Evolutionary conservation across 2,113 vertebrate genomes (phyloP), one percentile per base, ranked within the genome.

Genomic region (Alexandromys fortis): DNA sequence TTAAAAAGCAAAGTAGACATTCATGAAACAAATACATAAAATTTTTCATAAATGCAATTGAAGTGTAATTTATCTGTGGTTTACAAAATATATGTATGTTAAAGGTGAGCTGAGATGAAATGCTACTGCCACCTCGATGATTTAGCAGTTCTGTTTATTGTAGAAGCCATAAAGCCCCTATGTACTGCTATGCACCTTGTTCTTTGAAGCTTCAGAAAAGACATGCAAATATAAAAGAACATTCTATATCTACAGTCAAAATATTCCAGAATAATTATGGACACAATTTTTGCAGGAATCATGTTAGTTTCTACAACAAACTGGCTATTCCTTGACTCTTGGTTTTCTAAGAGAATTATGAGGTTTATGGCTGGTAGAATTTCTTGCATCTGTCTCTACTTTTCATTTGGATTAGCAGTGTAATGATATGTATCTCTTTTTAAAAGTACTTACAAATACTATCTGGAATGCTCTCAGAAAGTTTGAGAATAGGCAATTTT

Each of bases 381-480:
- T 30, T 52, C 2, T 83, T 3, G 1, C 21, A 68, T 4, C 12
- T 49, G 33, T 0, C 12, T n/a, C 2, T 24, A 0, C 12, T 67
- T 72, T 78, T 49, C 3, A 1, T 73, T 78, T n/a, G 49, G 17
- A 42, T 16, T 52, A 79, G 7, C 28, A 63, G 2, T 82, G 26
- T 11, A 30, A 33, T 26, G 58, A 58, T 30, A 91, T 45, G 4
- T 26, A 22, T 45, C 28, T 17, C 45, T 35, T 45, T 28, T 12
- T 47, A 35, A 19, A 68, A 42, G 45, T 14, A 26, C 21, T 79
- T 28, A 26, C 0, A 33, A 26, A 28, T 58, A 72, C n/a, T 9
- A 35, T 3, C 13, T 70, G 61, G 13, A 33, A 90, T 30, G 0
- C 19, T 75, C 52, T 75, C 0, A 73, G 2, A 81, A 92, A 75